phyloP scores from a whole-genome alignment of 2,113 vertebrate genomes.

The Condylura cristata region DNA sequence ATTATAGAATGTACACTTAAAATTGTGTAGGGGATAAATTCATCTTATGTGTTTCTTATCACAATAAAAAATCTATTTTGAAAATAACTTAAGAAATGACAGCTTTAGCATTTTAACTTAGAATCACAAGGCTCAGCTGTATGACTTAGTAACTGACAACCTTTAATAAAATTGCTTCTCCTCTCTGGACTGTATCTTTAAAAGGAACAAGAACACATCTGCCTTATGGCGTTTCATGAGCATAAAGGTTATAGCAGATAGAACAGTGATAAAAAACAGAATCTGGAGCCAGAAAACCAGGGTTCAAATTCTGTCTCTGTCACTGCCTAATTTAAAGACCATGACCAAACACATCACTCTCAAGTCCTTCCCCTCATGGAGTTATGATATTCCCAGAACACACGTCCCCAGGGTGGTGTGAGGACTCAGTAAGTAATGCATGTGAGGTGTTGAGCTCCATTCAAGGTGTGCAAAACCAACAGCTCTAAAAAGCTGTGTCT shows the following conservation, averaged over 20 bases:
- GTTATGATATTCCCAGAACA: not conserved
- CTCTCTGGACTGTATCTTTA: not conserved
- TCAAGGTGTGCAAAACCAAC: not conserved
- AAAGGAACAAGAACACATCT: not conserved
- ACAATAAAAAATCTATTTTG: not conserved
- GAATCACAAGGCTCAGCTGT: not conserved
- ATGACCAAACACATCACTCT: not conserved
- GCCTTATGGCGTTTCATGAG: not conserved
- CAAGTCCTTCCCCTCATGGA: not conserved
- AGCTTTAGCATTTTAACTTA: slow-evolving; percentile 31
- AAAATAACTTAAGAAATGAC: not conserved
- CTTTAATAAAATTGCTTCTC: not conserved
- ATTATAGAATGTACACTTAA: not conserved
- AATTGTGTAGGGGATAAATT: not conserved
- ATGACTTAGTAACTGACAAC: not conserved
- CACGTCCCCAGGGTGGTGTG: not conserved
- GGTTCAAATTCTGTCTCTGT: not conserved
- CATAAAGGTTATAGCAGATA: not conserved
- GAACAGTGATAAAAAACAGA: not conserved
- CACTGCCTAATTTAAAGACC: not conserved
- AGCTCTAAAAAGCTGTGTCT: not conserved
- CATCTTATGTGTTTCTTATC: not conserved
- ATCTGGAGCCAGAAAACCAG: not conserved
- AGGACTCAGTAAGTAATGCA: not conserved
- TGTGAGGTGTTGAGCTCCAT: not conserved